Base-by-base conservation (phyloP, 1,140 invertebrate species). In the Paraescarpia echinospica region DNA sequence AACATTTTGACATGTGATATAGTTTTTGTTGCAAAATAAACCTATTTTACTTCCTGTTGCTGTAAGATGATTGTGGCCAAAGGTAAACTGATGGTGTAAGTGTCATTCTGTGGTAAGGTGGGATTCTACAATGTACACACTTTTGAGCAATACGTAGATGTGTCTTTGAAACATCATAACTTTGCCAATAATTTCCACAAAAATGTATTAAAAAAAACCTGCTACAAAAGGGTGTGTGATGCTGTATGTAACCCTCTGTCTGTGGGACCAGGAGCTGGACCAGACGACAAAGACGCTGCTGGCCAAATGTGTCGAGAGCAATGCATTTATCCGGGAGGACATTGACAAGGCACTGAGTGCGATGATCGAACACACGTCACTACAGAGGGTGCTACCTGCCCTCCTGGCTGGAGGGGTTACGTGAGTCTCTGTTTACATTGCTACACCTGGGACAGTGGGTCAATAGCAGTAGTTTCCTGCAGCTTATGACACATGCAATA, bases 241-340 rank as follows among this genome's bases (percentile, higher is more conserved):
- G 27, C 59, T 4, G 8, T 2, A 27, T 77, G 59, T 77, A 77
- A 77, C 59, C 22, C 2, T 4, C 22, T 27, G 22, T 77, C 59
- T 77, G 59, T 31, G 59, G 59, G 2, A 92, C 94, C 95, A 98
- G 96, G 98, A 99, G 95, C 95, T 98, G 33, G 99, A 99, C 94
- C 98, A 98, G 94, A 97, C 98, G 92, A 97, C 97, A 0, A 97
- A 97, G 34, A 97, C 98, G 12, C 95, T 99, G 35, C 96, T 99
- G 33, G 97, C 98, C 93, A 97, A 98, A 94, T 98, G 98, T 88
- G 98, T 98, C 0, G 99, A 99, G 95, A 99, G 98, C 1, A 99
- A 99, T 95, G 97, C 97, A 94, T 99, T 99, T 95, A 96, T 99
- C 35, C 96, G 98, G 88, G 98, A 97, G 33, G 98, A 99, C 95